phyloP scores from a whole-genome alignment of 2,113 vertebrate species.

The Hyla sarda region DNA sequence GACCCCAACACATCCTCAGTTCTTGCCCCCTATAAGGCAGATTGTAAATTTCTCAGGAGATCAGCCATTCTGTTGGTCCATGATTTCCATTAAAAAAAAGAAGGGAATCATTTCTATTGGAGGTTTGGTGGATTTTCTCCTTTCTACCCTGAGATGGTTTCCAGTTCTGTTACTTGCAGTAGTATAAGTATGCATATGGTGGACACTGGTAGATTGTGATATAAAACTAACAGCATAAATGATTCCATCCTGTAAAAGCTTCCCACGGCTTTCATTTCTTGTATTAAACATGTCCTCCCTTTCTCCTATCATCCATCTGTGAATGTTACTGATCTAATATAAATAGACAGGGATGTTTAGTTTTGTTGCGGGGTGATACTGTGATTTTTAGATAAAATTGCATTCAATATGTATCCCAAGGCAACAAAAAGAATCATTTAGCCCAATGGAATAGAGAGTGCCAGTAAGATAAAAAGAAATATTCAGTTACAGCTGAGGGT shows the following conservation, averaged over 20 bases:
- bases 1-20: too few species aligned
- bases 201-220: too few species aligned
- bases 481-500: background rate
- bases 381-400: conserved; percentile 3
- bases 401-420: background rate
- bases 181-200: too few species aligned
- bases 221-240: background rate
- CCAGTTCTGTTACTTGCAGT: too few species aligned
- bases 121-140: too few species aligned
- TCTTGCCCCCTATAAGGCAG: too few species aligned
- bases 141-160: too few species aligned
- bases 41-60: too few species aligned
- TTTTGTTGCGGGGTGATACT: background rate
- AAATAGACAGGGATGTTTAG: background rate
- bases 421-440: conserved; percentile 6
- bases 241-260: background rate
- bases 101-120: too few species aligned
- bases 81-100: too few species aligned
- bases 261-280: background rate
- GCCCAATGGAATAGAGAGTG: background rate
- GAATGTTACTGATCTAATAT: background rate
- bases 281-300: background rate
- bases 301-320: background rate
- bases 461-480: background rate
- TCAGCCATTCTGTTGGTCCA: too few species aligned